These are phyloP conservation scores for Oreonectes daqikongensis DNA, from an alignment of 2,797 vertebrate species.

Conservation along the genomic window DNA sequence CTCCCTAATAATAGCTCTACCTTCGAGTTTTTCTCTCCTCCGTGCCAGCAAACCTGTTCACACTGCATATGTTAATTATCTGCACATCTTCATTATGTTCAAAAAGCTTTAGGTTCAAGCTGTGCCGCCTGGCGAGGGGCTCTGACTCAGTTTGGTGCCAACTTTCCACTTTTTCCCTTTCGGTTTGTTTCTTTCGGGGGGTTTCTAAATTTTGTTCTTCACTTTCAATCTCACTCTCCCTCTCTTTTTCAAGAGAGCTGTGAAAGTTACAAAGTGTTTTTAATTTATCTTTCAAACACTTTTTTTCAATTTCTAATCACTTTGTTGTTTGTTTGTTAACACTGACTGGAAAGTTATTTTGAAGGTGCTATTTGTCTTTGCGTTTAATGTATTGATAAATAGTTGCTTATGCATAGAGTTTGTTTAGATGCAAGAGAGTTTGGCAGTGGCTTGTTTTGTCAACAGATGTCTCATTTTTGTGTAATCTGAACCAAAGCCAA, in stretches of 20 bases:
- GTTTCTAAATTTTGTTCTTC: conserved; percentile 45
- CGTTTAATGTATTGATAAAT: background rate
- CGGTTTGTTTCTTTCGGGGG: conserved; percentile 62
- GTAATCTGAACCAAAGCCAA: no score
- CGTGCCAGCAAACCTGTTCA: conserved; percentile 99
- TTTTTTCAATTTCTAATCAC: background rate
- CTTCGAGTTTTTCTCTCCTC: conserved; percentile 96
- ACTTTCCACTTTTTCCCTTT: conserved; percentile 86
- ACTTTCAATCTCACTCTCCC: conserved; percentile 47
- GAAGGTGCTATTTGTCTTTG: background rate
- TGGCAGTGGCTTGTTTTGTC: background rate
- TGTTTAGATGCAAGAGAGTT: background rate
- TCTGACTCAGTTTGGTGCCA: conserved; percentile 88
- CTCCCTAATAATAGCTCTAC: conserved; percentile 99
- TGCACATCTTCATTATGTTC: conserved; percentile 99
- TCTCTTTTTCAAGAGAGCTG: conserved; percentile 32
- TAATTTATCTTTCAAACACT: conserved; percentile 1
- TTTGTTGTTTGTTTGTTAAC: conserved; percentile 4
- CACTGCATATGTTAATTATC: conserved; percentile 99
- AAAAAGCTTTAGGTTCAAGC: conserved; percentile 99
- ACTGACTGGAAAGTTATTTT: background rate
- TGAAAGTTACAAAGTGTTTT: conserved; percentile 33
- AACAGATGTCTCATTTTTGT: background rate
- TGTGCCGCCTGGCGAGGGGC: conserved; percentile 95
- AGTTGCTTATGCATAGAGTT: background rate